phyloP scores from a whole-genome alignment of 2,888 invertebrate genomes.

The Toxonevra muliebris region DNA sequence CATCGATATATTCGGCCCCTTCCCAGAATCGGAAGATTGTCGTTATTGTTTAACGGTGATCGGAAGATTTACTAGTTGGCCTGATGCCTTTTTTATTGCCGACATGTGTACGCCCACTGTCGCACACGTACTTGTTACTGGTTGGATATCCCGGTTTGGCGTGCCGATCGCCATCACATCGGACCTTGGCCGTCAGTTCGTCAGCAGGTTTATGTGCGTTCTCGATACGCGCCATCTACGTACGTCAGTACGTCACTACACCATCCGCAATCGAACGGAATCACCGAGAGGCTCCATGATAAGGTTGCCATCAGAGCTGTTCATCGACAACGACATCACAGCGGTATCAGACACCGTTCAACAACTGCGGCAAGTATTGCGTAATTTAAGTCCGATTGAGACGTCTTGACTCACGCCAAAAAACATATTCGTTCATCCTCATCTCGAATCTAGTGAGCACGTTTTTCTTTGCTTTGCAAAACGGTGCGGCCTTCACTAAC shows the following conservation, averaged over 20 bases:
- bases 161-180: neutral
- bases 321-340: neutral
- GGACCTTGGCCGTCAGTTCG: neutral
- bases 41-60: conserved; percentile 22
- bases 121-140: conserved; percentile 35
- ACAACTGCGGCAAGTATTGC: neutral
- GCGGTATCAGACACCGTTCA: neutral
- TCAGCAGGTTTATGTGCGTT: neutral
- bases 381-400: no score
- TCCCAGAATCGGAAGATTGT: conserved; percentile 19
- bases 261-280: neutral
- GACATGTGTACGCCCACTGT: conserved; percentile 38
- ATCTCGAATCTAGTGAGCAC: no score
- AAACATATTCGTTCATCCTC: no score
- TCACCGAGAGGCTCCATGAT: neutral
- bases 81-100: conserved; percentile 16
- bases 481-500: no score
- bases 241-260: neutral
- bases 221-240: neutral
- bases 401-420: no score
- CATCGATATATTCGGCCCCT: conserved; percentile 47
- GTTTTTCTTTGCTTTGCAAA: no score
- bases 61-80: conserved; percentile 30
- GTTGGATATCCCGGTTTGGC: conserved; percentile 54
- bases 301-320: neutral